Evolutionary conservation across 2,797 vertebrate species (phyloP), one percentile per base, ranked within the genome.

Genomic region (Linurgus olivaceus): DNA sequence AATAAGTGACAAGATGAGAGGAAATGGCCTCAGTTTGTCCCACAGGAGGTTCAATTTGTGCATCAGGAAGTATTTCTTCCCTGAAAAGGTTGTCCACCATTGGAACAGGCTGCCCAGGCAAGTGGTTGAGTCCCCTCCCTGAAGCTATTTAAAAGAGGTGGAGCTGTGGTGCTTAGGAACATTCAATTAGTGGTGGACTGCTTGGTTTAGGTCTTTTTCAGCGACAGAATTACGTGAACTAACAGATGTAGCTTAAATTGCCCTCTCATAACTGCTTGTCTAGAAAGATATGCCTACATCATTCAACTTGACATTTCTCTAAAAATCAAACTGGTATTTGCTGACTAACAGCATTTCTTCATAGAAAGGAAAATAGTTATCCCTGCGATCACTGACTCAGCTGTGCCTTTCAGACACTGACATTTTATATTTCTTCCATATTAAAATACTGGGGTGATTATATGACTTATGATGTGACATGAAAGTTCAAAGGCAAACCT

Each of bases 201-300:
- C 21, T 2, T 75, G 55, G 19, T 37, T 67, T 63, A 63, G 50
- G 37, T 70, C 57, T 26, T 70, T 55, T 45, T 14, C 37, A 63
- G 44, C 0, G 0, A 63, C n/a, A 82, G 44, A 55, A 57, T 28
- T 18, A 45, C 0, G 0, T 31, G 14, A 70, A 70, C 58, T 73
- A 58, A 77, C 25, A 59, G 19, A 90, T 0, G 0, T 7, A 88
- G 9, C 37, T 77, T 68, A 37, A 81, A 74, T 18, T 74, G 47
- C 20, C 77, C 31, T 35, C n/a, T 66, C 6, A 1, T 52, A 67
- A 37, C 44, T 88, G n/a, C 63, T 35, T 67, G 20, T 45, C 38
- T 73, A 57, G 40, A 59, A 37, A 59, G 67, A 42, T 31, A 51
- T 1, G 3, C 55, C 61, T 55, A 23, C 63, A 70, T 63, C 48